Evolutionary conservation across 2,797 vertebrate genomes (phyloP), one percentile per base, ranked within the genome.

Genomic region (Gallinago nigripennis): DNA sequence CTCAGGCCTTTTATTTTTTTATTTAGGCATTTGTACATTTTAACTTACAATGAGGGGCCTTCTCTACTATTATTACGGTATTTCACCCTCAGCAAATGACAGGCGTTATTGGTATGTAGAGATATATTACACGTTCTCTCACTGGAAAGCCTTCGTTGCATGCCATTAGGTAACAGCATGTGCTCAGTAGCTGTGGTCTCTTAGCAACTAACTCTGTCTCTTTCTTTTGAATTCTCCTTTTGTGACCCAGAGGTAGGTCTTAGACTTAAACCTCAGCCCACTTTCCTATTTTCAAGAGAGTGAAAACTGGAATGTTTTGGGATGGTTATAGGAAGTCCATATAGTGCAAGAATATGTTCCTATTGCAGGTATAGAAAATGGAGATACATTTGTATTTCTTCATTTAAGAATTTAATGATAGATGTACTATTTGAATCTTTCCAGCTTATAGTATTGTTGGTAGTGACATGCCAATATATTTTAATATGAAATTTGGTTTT

Each of bases 201-300:
- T 96, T 98, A 98, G 98, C 98, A 98, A 98, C 97, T 90, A 82
- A 90, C 79, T 95, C 88, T 58, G 85, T 25, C 76, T 96, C 89
- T 86, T 93, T 95, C 85, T 89, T 96, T 88, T 95, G 77, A 57
- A 79, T 95, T 96, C 91, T 96, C 77, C 86, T 96, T 95, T 95
- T 97, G 92, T 95, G 96, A 96, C 88, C 90, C 90, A 79, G 81
- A 92, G 94, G 87, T 95, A 96, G 88, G 84, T 86, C 88, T 92
- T 64, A 94, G 78, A 83, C 86, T 37, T 66, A 92, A 97, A 93
- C 75, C 88, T 92, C 48, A 90, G 19, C 24, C n/a, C 31, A 5
- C 37, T 94, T 72, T 94, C 88, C 95, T 85, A 17, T 93, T 97
- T 96, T 89, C 83, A 91, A 94, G 94, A 50, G 72, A 86, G 43